phyloP scores from a whole-genome alignment of 1,140 invertebrate species.

The Diprion similis region DNA sequence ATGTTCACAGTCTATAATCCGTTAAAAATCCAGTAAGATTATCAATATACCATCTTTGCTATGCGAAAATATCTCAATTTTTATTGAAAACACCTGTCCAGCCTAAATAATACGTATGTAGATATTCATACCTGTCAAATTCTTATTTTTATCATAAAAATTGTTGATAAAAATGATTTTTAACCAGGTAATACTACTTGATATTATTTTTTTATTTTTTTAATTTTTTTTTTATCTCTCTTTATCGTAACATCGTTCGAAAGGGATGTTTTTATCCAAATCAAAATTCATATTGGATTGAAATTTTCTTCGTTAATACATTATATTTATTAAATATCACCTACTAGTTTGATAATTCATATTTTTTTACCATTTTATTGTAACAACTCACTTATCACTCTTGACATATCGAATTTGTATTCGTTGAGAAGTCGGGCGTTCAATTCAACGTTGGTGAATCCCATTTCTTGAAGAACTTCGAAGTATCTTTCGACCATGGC shows the following conservation, averaged over 20 bases:
- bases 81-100: not conserved
- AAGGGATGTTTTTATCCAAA: too few relatives aligned
- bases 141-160: not conserved
- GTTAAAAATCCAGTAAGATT: not conserved
- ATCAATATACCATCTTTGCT: not conserved
- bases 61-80: not conserved
- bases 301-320: too few relatives aligned
- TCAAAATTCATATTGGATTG: too few relatives aligned
- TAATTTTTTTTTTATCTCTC: not conserved
- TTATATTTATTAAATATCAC: too few relatives aligned
- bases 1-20: not conserved
- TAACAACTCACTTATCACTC: conserved; percentile 47
- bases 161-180: not conserved
- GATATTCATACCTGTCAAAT: not conserved
- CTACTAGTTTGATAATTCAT: too few relatives aligned
- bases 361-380: conserved; percentile 31
- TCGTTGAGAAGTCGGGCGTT: conserved; percentile 48
- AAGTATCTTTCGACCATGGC: not conserved
- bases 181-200: not conserved
- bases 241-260: too few relatives aligned
- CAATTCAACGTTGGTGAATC: conserved; percentile 46
- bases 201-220: not conserved
- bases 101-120: not conserved
- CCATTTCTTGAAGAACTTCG: conserved; percentile 45
- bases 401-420: conserved; percentile 47